Conservation (phyloP, 2,113 vertebrate genomes). For the Clarias batrachus region DNA sequence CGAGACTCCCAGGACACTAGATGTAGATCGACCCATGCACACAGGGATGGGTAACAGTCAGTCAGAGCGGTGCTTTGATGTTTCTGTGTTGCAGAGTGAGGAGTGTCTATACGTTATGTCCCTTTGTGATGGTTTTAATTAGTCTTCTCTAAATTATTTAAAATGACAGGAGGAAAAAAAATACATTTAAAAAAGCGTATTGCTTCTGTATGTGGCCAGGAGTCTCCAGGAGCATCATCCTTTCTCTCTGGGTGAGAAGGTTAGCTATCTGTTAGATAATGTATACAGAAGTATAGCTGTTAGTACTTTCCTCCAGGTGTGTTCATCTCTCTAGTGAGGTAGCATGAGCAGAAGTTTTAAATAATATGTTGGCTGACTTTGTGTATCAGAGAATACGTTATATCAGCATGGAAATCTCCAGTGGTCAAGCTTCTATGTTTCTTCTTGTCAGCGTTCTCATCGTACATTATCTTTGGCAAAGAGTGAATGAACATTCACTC, state of each 20-base stretch:
- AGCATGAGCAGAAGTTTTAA: neutral
- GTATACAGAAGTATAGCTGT: neutral
- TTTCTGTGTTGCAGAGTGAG: conserved; percentile 19
- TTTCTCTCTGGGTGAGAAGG: neutral
- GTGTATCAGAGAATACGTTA: neutral
- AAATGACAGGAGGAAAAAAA: neutral
- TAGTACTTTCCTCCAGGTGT: neutral
- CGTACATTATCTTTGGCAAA: neutral
- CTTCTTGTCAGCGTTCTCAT: neutral
- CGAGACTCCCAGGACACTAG: conserved; percentile 28
- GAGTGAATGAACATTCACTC: conserved; percentile 8
- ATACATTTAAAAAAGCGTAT: neutral
- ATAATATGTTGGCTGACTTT: neutral
- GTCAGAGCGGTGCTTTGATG: neutral
- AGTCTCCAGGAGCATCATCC: neutral
- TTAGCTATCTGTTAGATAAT: neutral
- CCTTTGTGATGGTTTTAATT: neutral
- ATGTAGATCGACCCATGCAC: neutral
- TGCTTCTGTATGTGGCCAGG: neutral
- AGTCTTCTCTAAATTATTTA: neutral
- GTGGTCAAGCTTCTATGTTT: neutral
- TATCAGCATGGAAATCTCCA: neutral
- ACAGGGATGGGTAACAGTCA: conserved; percentile 31
- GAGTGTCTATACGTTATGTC: neutral
- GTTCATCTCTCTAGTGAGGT: neutral